These are phyloP conservation scores for Rhagonycha fulva DNA, from an alignment of 2,888 invertebrate genomes.

Conservation along the genomic window DNA sequence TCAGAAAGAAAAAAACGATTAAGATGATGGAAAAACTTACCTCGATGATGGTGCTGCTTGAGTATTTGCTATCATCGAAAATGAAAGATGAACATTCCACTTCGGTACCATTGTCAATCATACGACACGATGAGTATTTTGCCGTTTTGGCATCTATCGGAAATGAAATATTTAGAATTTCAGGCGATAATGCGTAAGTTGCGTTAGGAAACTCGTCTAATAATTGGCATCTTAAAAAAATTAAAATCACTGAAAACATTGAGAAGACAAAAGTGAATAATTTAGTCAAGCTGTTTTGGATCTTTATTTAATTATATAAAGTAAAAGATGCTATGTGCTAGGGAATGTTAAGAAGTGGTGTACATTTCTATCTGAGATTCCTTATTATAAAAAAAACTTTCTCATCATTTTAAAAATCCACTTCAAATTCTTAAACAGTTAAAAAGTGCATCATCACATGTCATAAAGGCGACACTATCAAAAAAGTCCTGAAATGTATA, in stretches of 20 bases:
- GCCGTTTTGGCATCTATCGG: conserved; percentile 57
- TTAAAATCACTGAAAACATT: neutral
- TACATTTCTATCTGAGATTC: too few species aligned
- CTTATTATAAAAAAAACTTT: too few species aligned
- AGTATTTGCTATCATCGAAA: conserved; percentile 64
- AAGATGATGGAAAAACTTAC: conserved; percentile 49
- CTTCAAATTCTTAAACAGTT: too few species aligned
- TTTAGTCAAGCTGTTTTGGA: neutral
- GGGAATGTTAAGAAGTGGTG: too few species aligned
- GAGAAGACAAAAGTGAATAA: neutral
- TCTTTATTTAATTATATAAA: too few species aligned
- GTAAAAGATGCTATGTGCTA: too few species aligned
- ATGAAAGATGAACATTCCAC: conserved; percentile 61
- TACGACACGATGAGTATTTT: conserved; percentile 60
- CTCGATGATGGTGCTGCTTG: conserved; percentile 68
- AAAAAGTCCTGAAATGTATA: too few species aligned
- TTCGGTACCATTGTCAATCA: conserved; percentile 54
- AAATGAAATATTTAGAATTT: conserved; percentile 58
- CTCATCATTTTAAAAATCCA: too few species aligned
- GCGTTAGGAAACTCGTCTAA: conserved; percentile 56
- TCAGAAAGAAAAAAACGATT: neutral
- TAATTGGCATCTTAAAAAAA: conserved; percentile 60
- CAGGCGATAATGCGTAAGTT: conserved; percentile 55
- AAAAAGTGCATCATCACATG: too few species aligned
- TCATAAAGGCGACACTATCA: too few species aligned